Conservation (phyloP, 2,113 vertebrate genomes). For the Puma concolor region DNA sequence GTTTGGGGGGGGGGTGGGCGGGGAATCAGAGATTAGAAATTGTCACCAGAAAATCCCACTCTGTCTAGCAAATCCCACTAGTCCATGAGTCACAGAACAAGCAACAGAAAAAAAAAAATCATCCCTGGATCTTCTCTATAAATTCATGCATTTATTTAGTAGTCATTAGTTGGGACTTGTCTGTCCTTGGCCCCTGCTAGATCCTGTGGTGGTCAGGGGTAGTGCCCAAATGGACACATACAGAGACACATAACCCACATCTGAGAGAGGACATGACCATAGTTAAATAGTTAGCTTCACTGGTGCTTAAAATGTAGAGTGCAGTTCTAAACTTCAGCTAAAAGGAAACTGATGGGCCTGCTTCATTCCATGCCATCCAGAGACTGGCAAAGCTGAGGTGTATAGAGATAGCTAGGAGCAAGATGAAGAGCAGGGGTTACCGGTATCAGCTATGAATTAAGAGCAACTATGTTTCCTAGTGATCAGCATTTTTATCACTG, state of each 20-base stretch:
- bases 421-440: neutral
- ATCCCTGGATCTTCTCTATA: neutral
- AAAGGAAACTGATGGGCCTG: neutral
- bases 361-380: neutral
- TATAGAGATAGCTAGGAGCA: neutral
- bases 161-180: neutral
- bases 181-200: neutral
- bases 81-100: constrained; percentile 14
- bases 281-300: neutral
- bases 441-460: neutral
- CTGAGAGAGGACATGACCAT: neutral
- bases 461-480: neutral
- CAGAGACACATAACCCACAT: neutral
- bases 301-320: neutral
- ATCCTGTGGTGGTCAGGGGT: neutral
- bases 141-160: neutral
- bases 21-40: constrained; percentile 51
- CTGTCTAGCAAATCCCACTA: constrained; percentile 65
- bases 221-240: neutral
- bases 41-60: constrained; percentile 36
- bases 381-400: neutral
- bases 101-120: no score
- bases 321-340: neutral
- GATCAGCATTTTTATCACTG: neutral
- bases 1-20: neutral